Evolutionary conservation across 2,888 invertebrate species (phyloP).

Genomic region (Ceraclea dissimilis): DNA sequence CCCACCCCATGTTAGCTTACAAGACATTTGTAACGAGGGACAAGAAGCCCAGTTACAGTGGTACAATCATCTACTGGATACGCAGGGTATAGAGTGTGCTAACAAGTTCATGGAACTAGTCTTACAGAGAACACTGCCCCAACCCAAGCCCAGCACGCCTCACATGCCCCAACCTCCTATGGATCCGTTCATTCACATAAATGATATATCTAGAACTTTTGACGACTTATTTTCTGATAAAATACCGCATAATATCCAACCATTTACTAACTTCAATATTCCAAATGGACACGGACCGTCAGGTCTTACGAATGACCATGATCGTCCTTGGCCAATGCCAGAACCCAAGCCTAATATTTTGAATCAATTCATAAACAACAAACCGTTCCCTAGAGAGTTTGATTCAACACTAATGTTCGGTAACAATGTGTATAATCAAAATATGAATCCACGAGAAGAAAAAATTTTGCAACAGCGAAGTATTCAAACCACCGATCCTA

Average conservation of each 20-base stretch:
- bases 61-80: constrained; percentile 49
- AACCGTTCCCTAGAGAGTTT: constrained; percentile 23
- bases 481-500: constrained; percentile 27
- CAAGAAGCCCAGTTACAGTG: constrained; percentile 46
- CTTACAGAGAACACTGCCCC: constrained; percentile 29
- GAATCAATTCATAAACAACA: constrained; percentile 24
- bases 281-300: constrained; percentile 22
- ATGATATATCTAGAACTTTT: constrained; percentile 21
- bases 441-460: constrained; percentile 19
- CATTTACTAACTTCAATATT: constrained; percentile 20
- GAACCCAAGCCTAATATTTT: constrained; percentile 18
- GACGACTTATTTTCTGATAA: constrained; percentile 27
- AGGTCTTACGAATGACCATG: constrained; percentile 13
- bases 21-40: constrained; percentile 50
- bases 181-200: constrained; percentile 19
- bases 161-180: constrained; percentile 28
- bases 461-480: constrained; percentile 27
- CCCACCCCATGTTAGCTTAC: constrained; percentile 49
- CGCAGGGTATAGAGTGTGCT: constrained; percentile 49
- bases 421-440: constrained; percentile 18
- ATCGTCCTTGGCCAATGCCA: constrained; percentile 20
- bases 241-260: constrained; percentile 16
- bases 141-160: constrained; percentile 28
- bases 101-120: constrained; percentile 45
- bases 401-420: constrained; percentile 18